Conservation (phyloP, 2,113 vertebrate genomes). For the Cacatua alba region DNA sequence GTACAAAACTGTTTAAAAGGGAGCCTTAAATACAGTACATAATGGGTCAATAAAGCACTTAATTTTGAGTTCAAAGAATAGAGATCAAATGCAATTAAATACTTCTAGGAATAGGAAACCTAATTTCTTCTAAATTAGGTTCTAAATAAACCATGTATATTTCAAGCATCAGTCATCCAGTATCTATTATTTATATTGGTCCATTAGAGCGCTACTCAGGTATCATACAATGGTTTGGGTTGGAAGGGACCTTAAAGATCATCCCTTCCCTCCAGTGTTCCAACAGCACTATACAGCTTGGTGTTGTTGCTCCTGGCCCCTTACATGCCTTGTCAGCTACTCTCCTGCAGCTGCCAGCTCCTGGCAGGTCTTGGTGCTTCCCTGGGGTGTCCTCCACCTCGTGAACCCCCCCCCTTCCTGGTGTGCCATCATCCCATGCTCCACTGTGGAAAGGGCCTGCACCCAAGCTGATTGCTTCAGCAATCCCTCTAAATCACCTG, state of each 20-base stretch:
- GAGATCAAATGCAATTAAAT: neutral
- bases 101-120: neutral
- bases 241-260: neutral
- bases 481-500: neutral
- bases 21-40: neutral
- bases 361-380: neutral
- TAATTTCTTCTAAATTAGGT: neutral
- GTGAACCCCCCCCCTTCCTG: accelerated
- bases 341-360: neutral
- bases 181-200: neutral
- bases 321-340: neutral
- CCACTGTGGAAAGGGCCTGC: neutral
- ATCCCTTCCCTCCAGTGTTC: neutral
- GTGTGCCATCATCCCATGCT: neutral
- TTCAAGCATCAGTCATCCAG: neutral
- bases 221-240: neutral
- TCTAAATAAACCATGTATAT: neutral
- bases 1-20: neutral
- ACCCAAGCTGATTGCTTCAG: neutral
- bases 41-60: neutral
- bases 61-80: neutral
- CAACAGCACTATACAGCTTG: neutral
- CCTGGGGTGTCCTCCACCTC: neutral
- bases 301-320: neutral
- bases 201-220: neutral